Evolutionary conservation across 2,113 vertebrate species (phyloP), one percentile per base, ranked within the genome.

Genomic region (Aspiorhynchus laticeps): DNA sequence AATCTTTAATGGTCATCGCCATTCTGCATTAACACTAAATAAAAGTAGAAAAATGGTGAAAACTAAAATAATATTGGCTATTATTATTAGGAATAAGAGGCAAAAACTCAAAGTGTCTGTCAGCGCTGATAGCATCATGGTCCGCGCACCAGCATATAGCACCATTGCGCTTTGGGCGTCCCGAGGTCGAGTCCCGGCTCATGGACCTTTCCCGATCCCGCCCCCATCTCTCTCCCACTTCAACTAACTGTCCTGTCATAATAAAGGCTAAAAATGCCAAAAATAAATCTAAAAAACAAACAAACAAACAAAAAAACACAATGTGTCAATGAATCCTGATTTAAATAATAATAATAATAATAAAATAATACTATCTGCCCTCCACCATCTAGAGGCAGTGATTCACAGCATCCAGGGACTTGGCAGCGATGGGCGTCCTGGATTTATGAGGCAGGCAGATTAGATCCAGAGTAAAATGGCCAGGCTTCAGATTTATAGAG

Each of bases 401-500:
- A 79, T 56, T 79, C 10, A 33, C 76, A 79, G 11, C 77, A 75
- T 78, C 28, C 4, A 14, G 79, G 51, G 74, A 36, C 24, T 83
- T 80, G 53, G 78, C 78, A 73, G 65, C 0, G 19, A 80, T 15
- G 53, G 53, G 48, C 5, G 5, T 74, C 28, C 6, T 71, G 65
- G 67, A 89, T 87, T 89, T 69, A 87, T 46, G 82, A 81, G 76
- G 12, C 67, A 67, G 26, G 46, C 31, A 15, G 28, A 81, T 87
- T 87, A 89, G 73, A 53, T 79, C 33, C 80, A 83, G 26, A 65
- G 67, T 79, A 69, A 84, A 84, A 83, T 9, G n/a, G 51, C 56
- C 36, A 31, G 78, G 31, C 59, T 8, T 83, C 10, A 80, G 63
- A 89, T 87, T 89, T 80, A 86, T 80, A 74, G 61, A 82, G 79